Conservation (phyloP, 2,797 vertebrate genomes). For the Epinephelus coioides region DNA sequence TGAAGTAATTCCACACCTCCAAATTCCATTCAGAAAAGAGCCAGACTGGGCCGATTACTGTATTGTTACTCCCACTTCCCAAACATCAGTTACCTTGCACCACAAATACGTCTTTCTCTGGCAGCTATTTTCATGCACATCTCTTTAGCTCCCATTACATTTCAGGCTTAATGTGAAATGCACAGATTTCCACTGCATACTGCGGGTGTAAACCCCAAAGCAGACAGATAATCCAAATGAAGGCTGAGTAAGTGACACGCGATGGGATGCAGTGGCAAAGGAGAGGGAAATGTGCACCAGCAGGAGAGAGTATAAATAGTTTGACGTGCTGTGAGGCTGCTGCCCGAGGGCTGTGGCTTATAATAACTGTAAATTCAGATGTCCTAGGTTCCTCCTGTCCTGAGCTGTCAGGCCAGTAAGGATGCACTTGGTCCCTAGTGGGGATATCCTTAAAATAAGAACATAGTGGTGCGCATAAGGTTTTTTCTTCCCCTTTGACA, state of each 20-base stretch:
- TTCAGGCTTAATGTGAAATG: constrained; percentile 70
- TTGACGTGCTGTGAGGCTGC: constrained; percentile 74
- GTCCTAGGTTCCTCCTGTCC: constrained; percentile 77
- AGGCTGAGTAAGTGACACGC: constrained; percentile 79
- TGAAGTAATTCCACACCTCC: constrained; percentile 45
- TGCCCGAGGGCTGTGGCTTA: constrained; percentile 79
- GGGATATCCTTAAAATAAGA: constrained; percentile 85
- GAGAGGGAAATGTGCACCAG: constrained; percentile 70
- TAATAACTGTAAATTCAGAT: constrained; percentile 84
- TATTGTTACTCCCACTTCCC: constrained; percentile 51
- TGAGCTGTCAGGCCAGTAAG: constrained; percentile 72
- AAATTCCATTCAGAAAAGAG: constrained; percentile 38
- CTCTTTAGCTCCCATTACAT: constrained; percentile 57
- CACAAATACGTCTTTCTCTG: constrained; percentile 52
- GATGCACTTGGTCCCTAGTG: constrained; percentile 79
- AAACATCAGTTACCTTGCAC: constrained; percentile 56
- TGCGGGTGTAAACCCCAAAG: constrained; percentile 72
- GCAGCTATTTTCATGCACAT: constrained; percentile 64
- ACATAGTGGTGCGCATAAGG: constrained; percentile 66
- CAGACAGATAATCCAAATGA: constrained; percentile 77
- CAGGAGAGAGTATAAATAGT: constrained; percentile 79
- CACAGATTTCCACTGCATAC: constrained; percentile 76
- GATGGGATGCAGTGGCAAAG: constrained; percentile 75
- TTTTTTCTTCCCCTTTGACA: constrained; percentile 82
- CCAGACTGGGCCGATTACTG: constrained; percentile 34